phyloP scores from a whole-genome alignment of 2,797 vertebrate genomes.

The Argentina silus region DNA sequence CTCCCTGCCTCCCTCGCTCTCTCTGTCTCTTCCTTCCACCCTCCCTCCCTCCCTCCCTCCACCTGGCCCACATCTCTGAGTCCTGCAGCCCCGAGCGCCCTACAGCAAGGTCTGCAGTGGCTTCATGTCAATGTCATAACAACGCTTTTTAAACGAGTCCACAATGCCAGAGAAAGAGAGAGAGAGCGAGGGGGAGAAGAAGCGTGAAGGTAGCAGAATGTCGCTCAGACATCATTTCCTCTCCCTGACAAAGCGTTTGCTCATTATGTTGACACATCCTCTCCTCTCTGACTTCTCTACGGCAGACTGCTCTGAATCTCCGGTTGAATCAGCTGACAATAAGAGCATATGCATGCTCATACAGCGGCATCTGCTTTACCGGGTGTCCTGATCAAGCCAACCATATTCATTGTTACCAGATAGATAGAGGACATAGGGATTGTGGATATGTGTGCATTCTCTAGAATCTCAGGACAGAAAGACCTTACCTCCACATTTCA shows the following conservation, averaged over 20 bases:
- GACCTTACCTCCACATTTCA: constrained; percentile 79
- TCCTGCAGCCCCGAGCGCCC: constrained; percentile 59
- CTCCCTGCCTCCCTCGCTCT: constrained; percentile 45
- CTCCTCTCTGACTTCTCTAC: constrained; percentile 40
- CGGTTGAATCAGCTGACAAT: constrained; percentile 31
- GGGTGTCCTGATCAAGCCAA: constrained; percentile 40
- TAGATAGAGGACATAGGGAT: constrained; percentile 41
- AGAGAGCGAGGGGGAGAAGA: constrained; percentile 36
- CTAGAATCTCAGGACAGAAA: constrained; percentile 27
- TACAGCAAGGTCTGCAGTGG: constrained; percentile 55
- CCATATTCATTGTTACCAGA: constrained; percentile 54
- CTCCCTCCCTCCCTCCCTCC: constrained; percentile 35
- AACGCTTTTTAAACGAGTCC: constrained; percentile 48
- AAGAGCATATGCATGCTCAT: constrained; percentile 47
- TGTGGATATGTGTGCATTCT: constrained; percentile 49
- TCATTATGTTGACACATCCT: constrained; percentile 51
- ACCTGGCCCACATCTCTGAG: constrained; percentile 43
- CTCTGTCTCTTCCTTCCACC: constrained; percentile 28
- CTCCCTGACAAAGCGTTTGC: constrained; percentile 51
- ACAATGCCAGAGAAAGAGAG: constrained; percentile 36
- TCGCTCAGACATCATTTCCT: constrained; percentile 69
- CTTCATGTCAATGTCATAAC: constrained; percentile 71
- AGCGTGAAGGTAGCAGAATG: constrained; percentile 40
- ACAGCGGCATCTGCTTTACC: constrained; percentile 57
- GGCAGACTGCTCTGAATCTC: constrained; percentile 36